Percentiles rank a stretch among this genome's conserved stretches.
phyloP scores from a whole-genome alignment of 2,888 invertebrate genomes.

The Bruchidius siliquastri region DNA sequence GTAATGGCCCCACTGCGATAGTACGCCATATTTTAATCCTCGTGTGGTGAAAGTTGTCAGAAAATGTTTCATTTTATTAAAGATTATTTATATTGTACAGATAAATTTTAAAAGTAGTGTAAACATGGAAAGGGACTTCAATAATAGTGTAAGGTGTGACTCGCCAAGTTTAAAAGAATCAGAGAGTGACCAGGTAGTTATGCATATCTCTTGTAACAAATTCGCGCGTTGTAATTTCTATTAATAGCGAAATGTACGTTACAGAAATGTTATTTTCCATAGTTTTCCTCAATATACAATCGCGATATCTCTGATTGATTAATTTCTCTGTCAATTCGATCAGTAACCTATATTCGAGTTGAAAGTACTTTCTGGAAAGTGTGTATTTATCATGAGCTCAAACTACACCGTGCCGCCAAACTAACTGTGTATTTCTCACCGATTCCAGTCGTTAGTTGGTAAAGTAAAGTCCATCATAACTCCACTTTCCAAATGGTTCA shows the following conservation, averaged over 20 bases:
- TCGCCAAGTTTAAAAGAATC: constrained; percentile 30
- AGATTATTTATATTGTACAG: constrained; percentile 24
- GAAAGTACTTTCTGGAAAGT: neutral
- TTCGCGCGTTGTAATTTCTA: constrained; percentile 45
- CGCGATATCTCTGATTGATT: neutral
- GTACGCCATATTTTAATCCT: constrained; percentile 46
- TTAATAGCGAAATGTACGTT: constrained; percentile 30
- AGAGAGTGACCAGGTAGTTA: constrained; percentile 39
- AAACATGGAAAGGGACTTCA: constrained; percentile 42
- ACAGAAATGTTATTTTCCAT: neutral
- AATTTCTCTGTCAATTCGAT: neutral
- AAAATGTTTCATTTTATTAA: constrained; percentile 40
- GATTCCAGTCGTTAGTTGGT: constrained; percentile 64
- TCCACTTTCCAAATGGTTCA: constrained; percentile 55
- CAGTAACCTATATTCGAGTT: neutral
- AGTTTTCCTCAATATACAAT: neutral
- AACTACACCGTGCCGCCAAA: constrained; percentile 8
- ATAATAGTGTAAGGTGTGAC: constrained; percentile 32
- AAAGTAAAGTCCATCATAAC: constrained; percentile 62
- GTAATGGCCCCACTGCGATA: constrained; percentile 21
- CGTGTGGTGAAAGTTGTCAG: constrained; percentile 47
- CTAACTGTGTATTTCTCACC: constrained; percentile 5
- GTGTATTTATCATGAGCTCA: constrained; percentile 13
- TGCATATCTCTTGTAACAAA: constrained; percentile 29
- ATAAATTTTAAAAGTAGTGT: constrained; percentile 31